Percentiles rank a stretch among this genome's conserved stretches.
These are phyloP conservation scores for Podabrus alpinus DNA, from an alignment of 2,888 invertebrate species.

Conservation along the genomic window DNA sequence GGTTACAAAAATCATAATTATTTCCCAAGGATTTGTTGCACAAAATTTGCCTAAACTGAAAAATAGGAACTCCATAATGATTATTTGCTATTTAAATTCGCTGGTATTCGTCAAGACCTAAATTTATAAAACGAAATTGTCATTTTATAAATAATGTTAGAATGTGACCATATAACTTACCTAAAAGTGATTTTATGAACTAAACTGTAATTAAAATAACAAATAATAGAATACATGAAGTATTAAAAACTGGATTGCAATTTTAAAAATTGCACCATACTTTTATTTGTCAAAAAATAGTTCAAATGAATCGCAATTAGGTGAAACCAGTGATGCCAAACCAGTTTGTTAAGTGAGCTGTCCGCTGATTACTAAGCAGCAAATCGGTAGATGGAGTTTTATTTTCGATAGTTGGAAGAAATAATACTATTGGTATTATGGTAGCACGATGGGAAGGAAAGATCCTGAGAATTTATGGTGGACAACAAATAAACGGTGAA, in stretches of 20 bases:
- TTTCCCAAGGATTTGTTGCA: conserved; percentile 93
- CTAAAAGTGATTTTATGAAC: background rate
- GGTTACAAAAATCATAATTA: conserved; percentile 85
- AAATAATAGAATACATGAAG: background rate
- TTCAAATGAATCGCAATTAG: background rate
- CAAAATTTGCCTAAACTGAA: conserved; percentile 87
- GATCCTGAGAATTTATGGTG: too few species aligned
- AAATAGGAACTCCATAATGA: conserved; percentile 67
- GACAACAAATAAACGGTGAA: too few species aligned
- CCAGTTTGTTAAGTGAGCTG: too few species aligned
- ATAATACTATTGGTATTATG: too few species aligned
- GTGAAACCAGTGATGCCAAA: too few species aligned
- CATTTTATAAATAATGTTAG: background rate
- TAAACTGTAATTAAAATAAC: background rate
- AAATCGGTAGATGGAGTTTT: too few species aligned
- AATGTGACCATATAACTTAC: background rate
- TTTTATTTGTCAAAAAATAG: background rate
- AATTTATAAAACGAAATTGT: background rate
- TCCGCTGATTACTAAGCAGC: too few species aligned
- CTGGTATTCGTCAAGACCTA: background rate
- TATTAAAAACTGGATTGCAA: background rate
- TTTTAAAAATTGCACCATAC: background rate
- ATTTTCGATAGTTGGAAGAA: too few species aligned
- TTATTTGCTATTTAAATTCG: background rate
- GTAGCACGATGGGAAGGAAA: too few species aligned